Percentiles rank a stretch among this genome's conserved stretches.
Conservation (phyloP, 2,113 vertebrate species). For the Pachypanchax playfairii region DNA sequence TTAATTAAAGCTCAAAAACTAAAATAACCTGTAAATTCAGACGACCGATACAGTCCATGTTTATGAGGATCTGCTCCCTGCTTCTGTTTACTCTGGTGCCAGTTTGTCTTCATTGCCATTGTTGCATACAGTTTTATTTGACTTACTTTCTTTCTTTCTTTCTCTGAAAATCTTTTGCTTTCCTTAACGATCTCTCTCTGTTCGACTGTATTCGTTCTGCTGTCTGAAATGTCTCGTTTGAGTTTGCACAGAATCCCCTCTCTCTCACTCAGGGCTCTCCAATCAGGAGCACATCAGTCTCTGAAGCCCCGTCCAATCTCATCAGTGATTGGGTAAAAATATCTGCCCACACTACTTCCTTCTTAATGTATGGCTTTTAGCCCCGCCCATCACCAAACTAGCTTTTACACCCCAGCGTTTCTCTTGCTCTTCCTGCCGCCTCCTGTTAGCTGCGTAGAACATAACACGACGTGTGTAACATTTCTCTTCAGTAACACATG, state of each 20-base stretch:
- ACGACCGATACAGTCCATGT: too few relatives aligned
- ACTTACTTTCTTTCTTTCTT: conserved; percentile 36
- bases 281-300: conserved; percentile 72
- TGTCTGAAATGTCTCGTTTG: conserved; percentile 78
- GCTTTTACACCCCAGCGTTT: conserved; percentile 60
- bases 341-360: conserved; percentile 56
- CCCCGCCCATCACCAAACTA: conserved; percentile 55
- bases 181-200: conserved; percentile 34
- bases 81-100: conserved; percentile 63
- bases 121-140: conserved; percentile 67
- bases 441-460: conserved; percentile 37
- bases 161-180: conserved; percentile 62
- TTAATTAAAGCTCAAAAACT: too few relatives aligned
- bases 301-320: conserved; percentile 71
- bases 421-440: conserved; percentile 46
- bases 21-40: too few relatives aligned
- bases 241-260: conserved; percentile 83
- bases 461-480: conserved; percentile 24
- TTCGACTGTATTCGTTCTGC: conserved; percentile 70
- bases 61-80: too few relatives aligned
- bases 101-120: conserved; percentile 68
- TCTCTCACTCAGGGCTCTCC: conserved; percentile 82
- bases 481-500: conserved; percentile 29
- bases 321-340: conserved; percentile 77
- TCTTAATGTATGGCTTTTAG: conserved; percentile 50